phyloP scores from a whole-genome alignment of 2,797 vertebrate genomes.

The Syndactyla subalaris region DNA sequence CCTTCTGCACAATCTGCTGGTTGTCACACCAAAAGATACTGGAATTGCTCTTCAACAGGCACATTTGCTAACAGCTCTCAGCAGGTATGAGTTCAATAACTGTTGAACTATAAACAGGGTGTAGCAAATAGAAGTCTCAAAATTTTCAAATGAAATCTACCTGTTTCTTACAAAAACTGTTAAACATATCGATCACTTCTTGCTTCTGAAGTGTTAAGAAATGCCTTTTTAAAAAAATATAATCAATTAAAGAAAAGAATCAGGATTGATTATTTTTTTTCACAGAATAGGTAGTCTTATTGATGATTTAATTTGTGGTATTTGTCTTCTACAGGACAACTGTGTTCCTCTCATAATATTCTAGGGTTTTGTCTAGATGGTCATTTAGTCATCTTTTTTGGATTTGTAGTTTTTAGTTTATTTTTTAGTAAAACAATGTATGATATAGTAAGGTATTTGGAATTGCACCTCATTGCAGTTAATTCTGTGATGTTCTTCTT shows the following conservation, averaged over 20 bases:
- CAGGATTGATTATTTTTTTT: neutral
- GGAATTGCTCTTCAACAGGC: conserved; percentile 79
- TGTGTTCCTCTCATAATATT: neutral
- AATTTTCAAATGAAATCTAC: neutral
- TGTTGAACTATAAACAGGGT: neutral
- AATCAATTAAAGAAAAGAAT: neutral
- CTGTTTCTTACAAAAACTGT: neutral
- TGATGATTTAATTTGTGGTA: neutral
- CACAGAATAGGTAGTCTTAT: neutral
- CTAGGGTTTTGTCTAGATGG: neutral
- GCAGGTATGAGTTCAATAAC: conserved; percentile 79
- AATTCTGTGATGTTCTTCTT: neutral
- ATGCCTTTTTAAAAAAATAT: neutral
- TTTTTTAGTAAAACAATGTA: neutral
- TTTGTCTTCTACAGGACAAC: neutral
- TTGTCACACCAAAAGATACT: conserved; percentile 85
- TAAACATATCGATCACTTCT: neutral
- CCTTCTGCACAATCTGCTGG: conserved; percentile 88
- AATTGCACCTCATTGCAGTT: neutral
- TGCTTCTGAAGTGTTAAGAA: neutral
- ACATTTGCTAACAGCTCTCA: conserved; percentile 81
- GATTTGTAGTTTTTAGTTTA: neutral
- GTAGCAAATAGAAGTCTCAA: neutral
- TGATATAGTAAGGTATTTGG: neutral
- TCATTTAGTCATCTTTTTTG: neutral